Percentiles rank a stretch among this genome's conserved stretches.
phyloP scores from a whole-genome alignment of 1,140 invertebrate species.

The Drosophila eugracilis region DNA sequence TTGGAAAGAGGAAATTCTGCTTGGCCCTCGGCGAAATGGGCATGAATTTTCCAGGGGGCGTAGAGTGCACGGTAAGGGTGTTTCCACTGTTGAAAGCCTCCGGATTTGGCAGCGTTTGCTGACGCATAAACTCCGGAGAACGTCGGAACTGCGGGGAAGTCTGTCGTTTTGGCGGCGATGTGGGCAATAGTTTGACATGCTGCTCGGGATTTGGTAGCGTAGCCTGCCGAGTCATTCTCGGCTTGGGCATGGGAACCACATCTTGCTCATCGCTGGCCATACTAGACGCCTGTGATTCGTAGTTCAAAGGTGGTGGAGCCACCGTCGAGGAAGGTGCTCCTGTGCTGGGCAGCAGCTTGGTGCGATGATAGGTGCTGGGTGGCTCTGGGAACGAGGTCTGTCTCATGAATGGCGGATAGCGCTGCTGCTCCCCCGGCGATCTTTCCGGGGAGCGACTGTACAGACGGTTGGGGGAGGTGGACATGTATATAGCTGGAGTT shows the following conservation, averaged over 20 bases:
- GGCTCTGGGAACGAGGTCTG: conserved; percentile 82
- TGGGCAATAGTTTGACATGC: conserved; percentile 81
- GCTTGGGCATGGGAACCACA: conserved; percentile 55
- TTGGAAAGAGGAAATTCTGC: conserved; percentile 84
- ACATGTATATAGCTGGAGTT: conserved; percentile 80
- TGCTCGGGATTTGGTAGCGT: conserved; percentile 84
- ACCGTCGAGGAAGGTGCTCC: conserved; percentile 20
- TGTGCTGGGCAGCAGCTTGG: conserved; percentile 75
- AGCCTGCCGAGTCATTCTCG: conserved; percentile 79
- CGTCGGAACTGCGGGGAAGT: conserved; percentile 81
- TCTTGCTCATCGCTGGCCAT: conserved; percentile 74
- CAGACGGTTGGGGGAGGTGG: conserved; percentile 81
- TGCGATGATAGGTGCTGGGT: conserved; percentile 67
- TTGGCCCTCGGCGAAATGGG: conserved; percentile 83
- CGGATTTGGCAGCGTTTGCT: conserved; percentile 83
- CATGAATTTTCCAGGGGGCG: conserved; percentile 76
- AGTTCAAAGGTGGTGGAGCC: conserved; percentile 52
- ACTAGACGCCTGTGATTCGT: conserved; percentile 66
- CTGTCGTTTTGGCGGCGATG: conserved; percentile 83
- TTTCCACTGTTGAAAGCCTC: conserved; percentile 79
- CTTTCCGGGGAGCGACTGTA: conserved; percentile 84
- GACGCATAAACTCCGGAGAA: conserved; percentile 82
- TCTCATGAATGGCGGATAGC: conserved; percentile 81
- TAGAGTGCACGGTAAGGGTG: conserved; percentile 72
- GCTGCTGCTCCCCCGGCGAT: conserved; percentile 78